Base-by-base conservation (phyloP, 2,797 vertebrate genomes). In the Ceyx erithaca region DNA sequence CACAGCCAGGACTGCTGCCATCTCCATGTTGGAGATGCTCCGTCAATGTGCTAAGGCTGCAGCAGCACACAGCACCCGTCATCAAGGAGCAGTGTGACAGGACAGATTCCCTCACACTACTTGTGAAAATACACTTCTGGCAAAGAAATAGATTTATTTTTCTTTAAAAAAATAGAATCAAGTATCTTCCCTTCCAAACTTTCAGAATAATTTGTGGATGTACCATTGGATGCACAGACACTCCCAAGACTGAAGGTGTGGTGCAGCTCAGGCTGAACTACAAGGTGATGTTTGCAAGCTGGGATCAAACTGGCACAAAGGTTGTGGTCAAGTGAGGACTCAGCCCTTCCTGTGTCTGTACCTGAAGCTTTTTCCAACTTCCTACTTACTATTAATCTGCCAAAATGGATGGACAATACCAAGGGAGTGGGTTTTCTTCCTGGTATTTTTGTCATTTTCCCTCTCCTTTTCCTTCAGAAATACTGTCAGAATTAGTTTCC, bases 241-340 rank as follows among this genome's bases (percentile, higher is more conserved):
- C 37, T 25, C 22, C 30, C 35, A 64, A 31, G 30, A 16, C 16
- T 43, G 51, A 71, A 23, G 12, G 12, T 28, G 41, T 0, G 0
- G 14, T 58, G 14, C 35, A 21, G 11, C 35, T 81, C 58, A 48
- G 70, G 37, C 48, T 66, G 12, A 33, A 21, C 18, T 75, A 17
- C 58, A 78, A 14, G 0, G 0, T n/a, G 10, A 31, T 12, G 18
- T 52, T 71, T 51, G 15, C 22, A 19, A 64, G 8, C 43, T 84
- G 66, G 10, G 18, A 35, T 54, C 54, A 52, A 64, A 51, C 10
- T 31, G 37, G 18, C n/a, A 37, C 49, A 40, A 64, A 81, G 8
- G 14, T 4, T 37, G 40, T 35, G 80, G 30, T 31, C 5, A 11
- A 5, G 17, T 33, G 12, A 70, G 49, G 52, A 63, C 40, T 66